Evolutionary conservation across 2,113 vertebrate genomes (phyloP), one percentile per base, ranked within the genome.

Genomic region (Eleginops maclovinus): DNA sequence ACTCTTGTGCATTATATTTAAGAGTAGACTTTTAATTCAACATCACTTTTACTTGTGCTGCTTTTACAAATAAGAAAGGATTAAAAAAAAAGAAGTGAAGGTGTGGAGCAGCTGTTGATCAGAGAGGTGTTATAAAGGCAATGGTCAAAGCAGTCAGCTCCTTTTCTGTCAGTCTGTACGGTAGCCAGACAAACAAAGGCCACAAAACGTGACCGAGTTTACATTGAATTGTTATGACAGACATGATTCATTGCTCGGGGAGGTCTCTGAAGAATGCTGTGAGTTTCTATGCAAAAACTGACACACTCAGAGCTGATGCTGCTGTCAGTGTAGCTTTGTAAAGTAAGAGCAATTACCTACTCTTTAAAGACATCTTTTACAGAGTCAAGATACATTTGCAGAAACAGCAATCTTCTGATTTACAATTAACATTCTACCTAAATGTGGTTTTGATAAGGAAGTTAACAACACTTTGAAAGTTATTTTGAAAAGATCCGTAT

Each of bases 121-220:
- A 26, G 26, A 17, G 19, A 71, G 3, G 9, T 68, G 63, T 85
- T 54, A 64, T 59, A 72, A 77, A 71, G 40, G 58, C 66, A 64
- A 44, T 72, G 54, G 84, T 75, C 79, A 70, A 44, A 84, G 85
- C 81, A 85, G 72, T 74, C 26, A 49, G 49, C 41, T 62, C 44
- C 26, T 61, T 59, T 24, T 66, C 40, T 64, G 22, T 60, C 81
- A 72, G 66, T 73, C 63, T 71, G 54, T 85, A 80, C 83, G 73
- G 88, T 87, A 89, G 87, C 78, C 81, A 88, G 77, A 89, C 75
- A 90, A 83, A 90, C 78, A 91, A 75, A 83, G 72, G 64, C 62
- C 49, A 75, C 79, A 86, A 77, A 82, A 76, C 53, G 31, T 84
- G 79, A 83, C 81, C 75, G 68, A 89, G 86, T 90, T 91, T 92